Percentiles rank a stretch among this genome's conserved stretches.
Evolutionary conservation across 2,888 invertebrate species (phyloP).

Genomic region (Glaucopsyche alexis): DNA sequence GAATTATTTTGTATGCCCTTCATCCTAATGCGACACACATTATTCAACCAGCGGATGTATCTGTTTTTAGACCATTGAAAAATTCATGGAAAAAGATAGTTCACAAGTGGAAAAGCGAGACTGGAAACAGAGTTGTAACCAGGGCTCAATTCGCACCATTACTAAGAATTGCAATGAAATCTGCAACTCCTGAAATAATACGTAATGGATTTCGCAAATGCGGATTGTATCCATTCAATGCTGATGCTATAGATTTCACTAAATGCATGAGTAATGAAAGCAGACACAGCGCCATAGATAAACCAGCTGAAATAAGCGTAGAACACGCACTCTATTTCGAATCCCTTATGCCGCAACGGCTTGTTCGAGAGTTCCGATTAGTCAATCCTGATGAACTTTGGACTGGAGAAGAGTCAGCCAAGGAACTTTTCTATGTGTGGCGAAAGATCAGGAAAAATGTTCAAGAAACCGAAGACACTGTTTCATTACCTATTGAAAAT

Average conservation of each 20-base stretch:
- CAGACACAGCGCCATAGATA: no score
- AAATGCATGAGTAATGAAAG: conserved; percentile 3
- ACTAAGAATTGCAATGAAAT: conserved; percentile 22
- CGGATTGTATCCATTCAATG: conserved; percentile 32
- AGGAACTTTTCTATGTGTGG: no score
- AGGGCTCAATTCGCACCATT: conserved; percentile 9
- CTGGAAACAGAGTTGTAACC: conserved; percentile 9
- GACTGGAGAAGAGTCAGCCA: no score
- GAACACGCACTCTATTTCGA: no score
- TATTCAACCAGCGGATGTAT: conserved; percentile 5
- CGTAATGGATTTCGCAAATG: conserved; percentile 32
- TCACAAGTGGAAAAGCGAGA: conserved; percentile 1
- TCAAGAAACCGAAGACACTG: no score
- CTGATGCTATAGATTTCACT: conserved; percentile 28
- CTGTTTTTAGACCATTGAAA: conserved; percentile 30
- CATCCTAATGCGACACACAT: conserved; percentile 17
- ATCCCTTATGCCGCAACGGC: no score
- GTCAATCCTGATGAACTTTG: no score
- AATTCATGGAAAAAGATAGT: conserved; percentile 10
- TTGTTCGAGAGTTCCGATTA: no score
- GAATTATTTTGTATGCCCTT: conserved; percentile 23
- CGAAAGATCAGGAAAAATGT: no score
- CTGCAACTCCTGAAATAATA: conserved; percentile 29
- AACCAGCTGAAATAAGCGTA: no score
- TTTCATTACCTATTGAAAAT: no score